A percentile compares a stretch with the other conserved stretches of the same genome.
Conservation (phyloP, 2,113 vertebrate species). For the Camelus bactrianus region DNA sequence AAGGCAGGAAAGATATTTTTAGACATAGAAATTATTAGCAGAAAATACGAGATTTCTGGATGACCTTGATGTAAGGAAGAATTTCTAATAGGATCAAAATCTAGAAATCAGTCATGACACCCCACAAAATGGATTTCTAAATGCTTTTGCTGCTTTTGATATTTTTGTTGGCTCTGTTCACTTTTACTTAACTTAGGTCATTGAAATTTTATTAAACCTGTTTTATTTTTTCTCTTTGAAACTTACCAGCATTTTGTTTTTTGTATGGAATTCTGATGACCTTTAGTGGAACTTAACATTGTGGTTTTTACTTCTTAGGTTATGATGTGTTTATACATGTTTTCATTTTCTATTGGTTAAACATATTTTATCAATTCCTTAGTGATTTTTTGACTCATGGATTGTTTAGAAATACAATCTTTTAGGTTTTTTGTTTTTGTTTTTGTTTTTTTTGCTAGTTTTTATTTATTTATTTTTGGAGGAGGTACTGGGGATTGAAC, state of each 20-base stretch:
- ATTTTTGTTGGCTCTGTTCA: neutral
- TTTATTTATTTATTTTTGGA: too few species aligned
- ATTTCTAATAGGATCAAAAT: neutral
- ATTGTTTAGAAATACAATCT: neutral
- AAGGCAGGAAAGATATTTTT: neutral
- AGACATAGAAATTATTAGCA: neutral
- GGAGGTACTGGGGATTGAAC: too few species aligned
- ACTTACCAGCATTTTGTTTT: neutral
- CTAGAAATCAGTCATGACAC: neutral
- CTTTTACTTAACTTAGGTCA: neutral
- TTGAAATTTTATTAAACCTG: neutral
- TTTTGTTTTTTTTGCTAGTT: neutral
- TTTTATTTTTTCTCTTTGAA: neutral
- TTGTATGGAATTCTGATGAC: neutral
- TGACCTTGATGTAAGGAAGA: neutral
- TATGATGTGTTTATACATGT: neutral
- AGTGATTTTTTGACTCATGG: neutral
- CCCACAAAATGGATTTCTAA: neutral
- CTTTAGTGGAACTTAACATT: neutral
- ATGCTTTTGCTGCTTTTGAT: constrained; percentile 14
- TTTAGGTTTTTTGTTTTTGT: neutral
- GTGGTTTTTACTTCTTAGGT: neutral
- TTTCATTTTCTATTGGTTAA: neutral
- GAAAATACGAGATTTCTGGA: neutral
- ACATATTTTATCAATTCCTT: neutral